phyloP scores from a whole-genome alignment of 2,113 vertebrate species.

The Hemichromis elongatus region DNA sequence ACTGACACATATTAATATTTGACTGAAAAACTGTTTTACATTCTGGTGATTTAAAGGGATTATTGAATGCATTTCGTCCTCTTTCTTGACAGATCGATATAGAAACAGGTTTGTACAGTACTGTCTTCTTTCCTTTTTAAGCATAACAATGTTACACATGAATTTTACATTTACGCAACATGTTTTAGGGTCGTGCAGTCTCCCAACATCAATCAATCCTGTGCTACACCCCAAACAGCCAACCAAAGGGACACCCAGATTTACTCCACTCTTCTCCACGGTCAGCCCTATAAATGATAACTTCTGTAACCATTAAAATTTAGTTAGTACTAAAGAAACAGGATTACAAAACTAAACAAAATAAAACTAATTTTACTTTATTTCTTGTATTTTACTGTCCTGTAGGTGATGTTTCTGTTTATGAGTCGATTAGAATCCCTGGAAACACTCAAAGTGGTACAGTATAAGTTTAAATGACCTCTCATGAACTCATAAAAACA shows the following conservation, averaged over 20 bases:
- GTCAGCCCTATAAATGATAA: neutral
- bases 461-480: neutral
- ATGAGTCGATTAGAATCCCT: neutral
- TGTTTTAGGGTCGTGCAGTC: neutral
- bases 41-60: neutral
- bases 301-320: neutral
- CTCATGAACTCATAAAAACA: too few relatives aligned
- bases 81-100: neutral
- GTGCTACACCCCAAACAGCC: neutral
- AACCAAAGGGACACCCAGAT: neutral
- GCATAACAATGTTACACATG: neutral
- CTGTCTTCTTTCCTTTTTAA: neutral
- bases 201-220: neutral
- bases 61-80: rapidly evolving
- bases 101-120: neutral
- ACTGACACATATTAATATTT: neutral
- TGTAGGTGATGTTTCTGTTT: neutral
- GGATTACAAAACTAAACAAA: neutral
- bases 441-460: neutral
- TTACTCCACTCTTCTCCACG: neutral
- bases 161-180: neutral
- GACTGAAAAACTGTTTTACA: neutral
- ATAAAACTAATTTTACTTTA: neutral
- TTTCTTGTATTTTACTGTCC: neutral
- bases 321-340: neutral